A percentile compares a stretch with the other conserved stretches of the same genome.
phyloP scores from a whole-genome alignment of 2,797 vertebrate species.

The Poeciliopsis infans region DNA sequence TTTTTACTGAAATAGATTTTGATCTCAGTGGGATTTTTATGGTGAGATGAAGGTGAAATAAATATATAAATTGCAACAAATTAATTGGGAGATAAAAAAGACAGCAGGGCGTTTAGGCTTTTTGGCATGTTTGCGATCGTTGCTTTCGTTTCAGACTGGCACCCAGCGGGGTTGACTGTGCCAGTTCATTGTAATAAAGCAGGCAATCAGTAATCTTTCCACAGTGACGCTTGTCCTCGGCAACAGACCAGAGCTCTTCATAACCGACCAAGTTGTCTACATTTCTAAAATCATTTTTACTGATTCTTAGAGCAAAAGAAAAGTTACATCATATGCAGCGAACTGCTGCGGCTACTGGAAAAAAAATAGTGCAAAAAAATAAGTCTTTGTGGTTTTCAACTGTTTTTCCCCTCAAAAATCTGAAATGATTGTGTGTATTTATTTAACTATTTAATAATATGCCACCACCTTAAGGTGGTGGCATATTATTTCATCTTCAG shows the following conservation, averaged over 20 bases:
- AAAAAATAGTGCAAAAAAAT: not conserved
- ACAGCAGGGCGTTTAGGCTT: slow-evolving; percentile 23
- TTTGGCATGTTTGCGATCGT: slow-evolving; percentile 37
- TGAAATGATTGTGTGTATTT: not conserved
- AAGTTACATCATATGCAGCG: not conserved
- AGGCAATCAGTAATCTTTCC: slow-evolving; percentile 12
- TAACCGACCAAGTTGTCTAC: slow-evolving; percentile 10
- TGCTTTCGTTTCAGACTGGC: slow-evolving; percentile 36
- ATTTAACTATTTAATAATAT: not conserved
- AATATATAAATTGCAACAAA: slow-evolving; percentile 22
- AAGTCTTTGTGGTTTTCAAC: not conserved
- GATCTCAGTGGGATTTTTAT: slow-evolving; percentile 16
- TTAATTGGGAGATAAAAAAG: slow-evolving; percentile 17
- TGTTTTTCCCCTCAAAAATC: not conserved
- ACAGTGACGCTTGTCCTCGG: slow-evolving; percentile 8
- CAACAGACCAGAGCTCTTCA: slow-evolving; percentile 1
- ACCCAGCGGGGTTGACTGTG: slow-evolving; percentile 12
- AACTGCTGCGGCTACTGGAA: not conserved
- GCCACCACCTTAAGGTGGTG: too few relatives aligned
- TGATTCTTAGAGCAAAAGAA: not conserved
- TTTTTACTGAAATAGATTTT: slow-evolving; percentile 4
- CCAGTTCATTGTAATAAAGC: slow-evolving; percentile 15
- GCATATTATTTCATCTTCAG: not conserved
- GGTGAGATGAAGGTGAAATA: slow-evolving; percentile 6
- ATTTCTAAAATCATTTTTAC: not conserved